Evolutionary conservation across 2,797 vertebrate species (phyloP), one percentile per base, ranked within the genome.

Genomic region (Hoplostethus mediterraneus): DNA sequence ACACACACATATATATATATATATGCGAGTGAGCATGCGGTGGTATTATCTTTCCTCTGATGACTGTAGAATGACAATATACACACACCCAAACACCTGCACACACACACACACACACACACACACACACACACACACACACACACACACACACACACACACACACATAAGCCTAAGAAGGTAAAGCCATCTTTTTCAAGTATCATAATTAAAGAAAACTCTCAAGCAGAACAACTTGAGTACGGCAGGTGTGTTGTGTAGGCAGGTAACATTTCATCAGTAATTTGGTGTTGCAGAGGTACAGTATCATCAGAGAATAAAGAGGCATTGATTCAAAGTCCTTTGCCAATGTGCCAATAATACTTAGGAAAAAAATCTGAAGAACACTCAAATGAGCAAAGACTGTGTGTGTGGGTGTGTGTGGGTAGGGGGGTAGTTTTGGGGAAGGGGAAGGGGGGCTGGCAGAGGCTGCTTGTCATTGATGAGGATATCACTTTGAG

Each of bases 401-500:
- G 36, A 71, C 51, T 72, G 47, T 38, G 42, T 59, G 47, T 49
- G 51, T 68, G 31, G 30, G 53, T 67, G 33, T 33, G 25, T 51
- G 61, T 16, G 14, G n/a, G 12, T 21, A 21, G 13, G 14, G 57
- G 12, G 28, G 33, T 48, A 25, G 55, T 2, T 38, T 25, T 31
- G 8, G 2, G 12, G 2, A 25, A 21, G 21, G 3, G 38, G 3
- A 4, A 1, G 10, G 70, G 14, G 38, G 52, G 70, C 6, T 28
- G 25, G 67, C 56, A 60, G 13, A 38, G 59, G 59, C 59, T 52
- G 65, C 48, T 49, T 91, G 90, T 92, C 90, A 91, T 91, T 92
- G 90, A 93, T 89, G 85, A 94, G 92, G 91, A 91, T 94, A 93
- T 94, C 91, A 87, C 92, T 92, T 75, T 81, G 89, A 91, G 93